A percentile compares a stretch with the other conserved stretches of the same genome.
phyloP scores from a whole-genome alignment of 2,797 vertebrate species.

The Esox lucius region DNA sequence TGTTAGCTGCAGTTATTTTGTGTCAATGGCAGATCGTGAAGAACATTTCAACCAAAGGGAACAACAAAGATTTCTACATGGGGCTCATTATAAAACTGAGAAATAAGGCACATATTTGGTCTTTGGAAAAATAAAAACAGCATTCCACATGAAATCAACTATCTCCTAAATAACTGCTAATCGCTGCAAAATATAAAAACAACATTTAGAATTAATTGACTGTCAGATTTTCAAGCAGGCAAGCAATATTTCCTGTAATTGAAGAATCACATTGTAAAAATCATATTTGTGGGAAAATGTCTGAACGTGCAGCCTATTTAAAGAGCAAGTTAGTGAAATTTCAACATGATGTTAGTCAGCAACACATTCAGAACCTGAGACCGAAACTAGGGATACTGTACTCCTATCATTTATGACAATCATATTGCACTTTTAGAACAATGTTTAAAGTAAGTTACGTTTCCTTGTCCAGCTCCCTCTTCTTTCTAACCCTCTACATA shows the following conservation, averaged over 20 bases:
- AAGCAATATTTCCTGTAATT: constrained; percentile 14
- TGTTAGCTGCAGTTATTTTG: constrained; percentile 28
- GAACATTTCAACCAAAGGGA: constrained; percentile 12
- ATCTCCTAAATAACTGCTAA: constrained; percentile 46
- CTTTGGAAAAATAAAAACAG: constrained; percentile 71
- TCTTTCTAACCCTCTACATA: neutral
- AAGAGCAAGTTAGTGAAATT: constrained; percentile 3
- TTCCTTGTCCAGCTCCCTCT: neutral
- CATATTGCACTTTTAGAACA: constrained; percentile 41
- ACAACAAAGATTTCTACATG: constrained; percentile 18
- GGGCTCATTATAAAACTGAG: constrained; percentile 57
- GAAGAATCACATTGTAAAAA: constrained; percentile 13
- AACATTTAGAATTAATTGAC: neutral
- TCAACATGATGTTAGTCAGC: neutral
- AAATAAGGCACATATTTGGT: constrained; percentile 87
- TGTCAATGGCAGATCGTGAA: constrained; percentile 17
- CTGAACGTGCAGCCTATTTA: neutral
- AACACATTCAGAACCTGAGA: constrained; percentile 36
- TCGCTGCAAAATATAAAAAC: neutral
- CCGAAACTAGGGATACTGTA: constrained; percentile 15
- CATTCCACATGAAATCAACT: constrained; percentile 8
- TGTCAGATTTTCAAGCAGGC: neutral
- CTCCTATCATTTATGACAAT: neutral
- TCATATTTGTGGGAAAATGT: constrained; percentile 3
- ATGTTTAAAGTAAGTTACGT: neutral